Evolutionary conservation across 1,140 invertebrate species (phyloP).

Genomic region (Elysia chlorotica): DNA sequence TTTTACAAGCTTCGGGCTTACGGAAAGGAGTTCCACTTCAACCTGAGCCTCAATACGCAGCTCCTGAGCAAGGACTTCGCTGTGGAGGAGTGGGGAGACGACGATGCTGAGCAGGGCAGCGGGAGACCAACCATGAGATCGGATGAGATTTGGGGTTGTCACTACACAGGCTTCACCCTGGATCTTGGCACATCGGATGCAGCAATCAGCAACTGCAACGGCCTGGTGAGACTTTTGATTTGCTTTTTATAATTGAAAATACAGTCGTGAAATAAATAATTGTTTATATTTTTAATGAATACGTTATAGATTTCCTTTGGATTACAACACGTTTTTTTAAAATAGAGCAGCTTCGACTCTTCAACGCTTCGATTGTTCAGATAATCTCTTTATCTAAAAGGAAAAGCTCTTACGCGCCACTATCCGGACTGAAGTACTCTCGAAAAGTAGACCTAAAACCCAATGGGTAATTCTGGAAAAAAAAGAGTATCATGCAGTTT

Average conservation of each 20-base stretch:
- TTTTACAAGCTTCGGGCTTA: slow-evolving; percentile 50
- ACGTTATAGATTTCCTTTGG: too few species aligned
- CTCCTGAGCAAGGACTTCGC: slow-evolving; percentile 37
- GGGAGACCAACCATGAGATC: slow-evolving; percentile 20
- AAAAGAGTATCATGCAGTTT: too few species aligned
- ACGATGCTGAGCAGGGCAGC: too few species aligned
- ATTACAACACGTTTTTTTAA: too few species aligned
- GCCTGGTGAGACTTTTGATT: slow-evolving; percentile 55
- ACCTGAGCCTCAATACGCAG: slow-evolving; percentile 40
- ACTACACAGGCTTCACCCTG: slow-evolving; percentile 38
- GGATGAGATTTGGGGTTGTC: slow-evolving; percentile 36
- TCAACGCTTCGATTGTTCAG: too few species aligned
- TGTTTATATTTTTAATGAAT: neutral
- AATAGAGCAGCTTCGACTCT: neutral
- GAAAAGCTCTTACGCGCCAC: neutral
- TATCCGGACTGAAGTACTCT: too few species aligned
- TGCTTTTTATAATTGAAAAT: slow-evolving; percentile 1
- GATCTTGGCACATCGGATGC: slow-evolving; percentile 31
- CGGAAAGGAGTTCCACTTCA: slow-evolving; percentile 48
- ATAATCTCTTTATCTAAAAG: neutral
- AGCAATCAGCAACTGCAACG: slow-evolving; percentile 52
- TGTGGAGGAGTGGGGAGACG: slow-evolving; percentile 43
- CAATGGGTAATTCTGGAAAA: too few species aligned
- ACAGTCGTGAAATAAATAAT: neutral
- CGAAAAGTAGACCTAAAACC: too few species aligned